Base-by-base conservation (phyloP, 2,797 vertebrate genomes). In the Delichon dasypus region DNA sequence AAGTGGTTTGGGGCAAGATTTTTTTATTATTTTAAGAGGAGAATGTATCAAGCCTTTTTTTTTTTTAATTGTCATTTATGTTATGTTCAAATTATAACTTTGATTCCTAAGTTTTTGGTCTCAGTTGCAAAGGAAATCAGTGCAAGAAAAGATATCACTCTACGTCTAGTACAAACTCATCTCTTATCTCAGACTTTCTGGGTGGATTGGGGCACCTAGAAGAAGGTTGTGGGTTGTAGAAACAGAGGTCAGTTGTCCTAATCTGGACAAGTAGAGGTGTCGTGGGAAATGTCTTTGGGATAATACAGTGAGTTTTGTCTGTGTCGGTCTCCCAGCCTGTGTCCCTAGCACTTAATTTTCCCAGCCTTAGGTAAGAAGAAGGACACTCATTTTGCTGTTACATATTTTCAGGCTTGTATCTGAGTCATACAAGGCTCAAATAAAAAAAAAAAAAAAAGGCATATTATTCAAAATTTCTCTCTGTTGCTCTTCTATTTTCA, bases 361-460 rank as follows among this genome's bases (percentile, higher is more conserved):
- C 51, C 27, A 72, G 10, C 4, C 16, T 38, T 42, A 23, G 7
- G 11, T n/a, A 61, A 51, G 30, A 80, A 58, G 22, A 51, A 81
- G 25, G 29, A 74, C 25, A 53, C 1, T 0, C 5, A 7, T 0
- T 42, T 62, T 19, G 10, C 25, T 7, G 10, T 0, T 32, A 30
- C 47, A 10, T 6, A 53, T 67, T 61, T 64, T 85, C 40, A 68
- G n/a, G 23, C 17, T 67, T 75, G 4, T 26, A 55, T 36, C 17
- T 13, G 38, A 36, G 19, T 48, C 3, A 0, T 25, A 53, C 11
- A 57, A 10, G 10, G 13, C 27, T 10, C 21, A 82, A 60, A 67
- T 42, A 51, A 22, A 53, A 30, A 20, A 30, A 34, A 19, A 19
- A 13, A 9, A 13, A 40, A 60, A 55, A 74, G 27, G 1, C 1